phyloP scores from a whole-genome alignment of 2,888 invertebrate genomes.

The Archaeoteleia sp. region DNA sequence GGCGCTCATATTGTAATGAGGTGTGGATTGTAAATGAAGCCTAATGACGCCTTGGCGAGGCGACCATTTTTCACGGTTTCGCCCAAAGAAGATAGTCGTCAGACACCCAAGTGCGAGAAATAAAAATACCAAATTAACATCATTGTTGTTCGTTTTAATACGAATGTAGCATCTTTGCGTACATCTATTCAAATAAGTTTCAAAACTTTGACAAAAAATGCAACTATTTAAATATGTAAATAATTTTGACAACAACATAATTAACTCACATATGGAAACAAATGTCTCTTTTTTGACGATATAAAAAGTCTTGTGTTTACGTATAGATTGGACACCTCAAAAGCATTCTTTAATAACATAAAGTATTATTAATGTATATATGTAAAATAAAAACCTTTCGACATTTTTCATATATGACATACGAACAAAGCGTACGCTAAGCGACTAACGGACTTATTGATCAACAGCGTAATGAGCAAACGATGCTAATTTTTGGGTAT shows the following conservation, averaged over 20 bases:
- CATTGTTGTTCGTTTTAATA: constrained; percentile 26
- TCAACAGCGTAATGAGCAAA: constrained; percentile 54
- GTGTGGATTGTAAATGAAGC: constrained; percentile 72
- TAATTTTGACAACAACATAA: too few species aligned
- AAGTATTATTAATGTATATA: too few species aligned
- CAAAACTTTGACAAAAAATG: too few species aligned
- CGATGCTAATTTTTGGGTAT: constrained; percentile 58
- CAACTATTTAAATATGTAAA: too few species aligned
- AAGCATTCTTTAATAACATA: too few species aligned
- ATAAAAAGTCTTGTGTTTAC: too few species aligned
- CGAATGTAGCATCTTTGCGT: too few species aligned
- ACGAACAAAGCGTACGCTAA: constrained; percentile 38
- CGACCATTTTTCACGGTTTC: constrained; percentile 66
- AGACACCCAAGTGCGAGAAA: constrained; percentile 7
- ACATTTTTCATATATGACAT: constrained; percentile 41
- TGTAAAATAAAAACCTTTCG: too few species aligned
- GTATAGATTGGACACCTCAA: too few species aligned
- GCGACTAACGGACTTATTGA: constrained; percentile 45
- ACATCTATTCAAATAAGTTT: too few species aligned
- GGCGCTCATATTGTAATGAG: constrained; percentile 67
- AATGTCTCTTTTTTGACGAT: too few species aligned
- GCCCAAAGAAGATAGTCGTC: constrained; percentile 26
- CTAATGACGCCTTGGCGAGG: constrained; percentile 65
- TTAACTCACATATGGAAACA: too few species aligned
- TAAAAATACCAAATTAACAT: constrained; percentile 40